These are phyloP conservation scores for Apteryx owenii DNA, from an alignment of 2,113 vertebrate species.

Conservation along the genomic window DNA sequence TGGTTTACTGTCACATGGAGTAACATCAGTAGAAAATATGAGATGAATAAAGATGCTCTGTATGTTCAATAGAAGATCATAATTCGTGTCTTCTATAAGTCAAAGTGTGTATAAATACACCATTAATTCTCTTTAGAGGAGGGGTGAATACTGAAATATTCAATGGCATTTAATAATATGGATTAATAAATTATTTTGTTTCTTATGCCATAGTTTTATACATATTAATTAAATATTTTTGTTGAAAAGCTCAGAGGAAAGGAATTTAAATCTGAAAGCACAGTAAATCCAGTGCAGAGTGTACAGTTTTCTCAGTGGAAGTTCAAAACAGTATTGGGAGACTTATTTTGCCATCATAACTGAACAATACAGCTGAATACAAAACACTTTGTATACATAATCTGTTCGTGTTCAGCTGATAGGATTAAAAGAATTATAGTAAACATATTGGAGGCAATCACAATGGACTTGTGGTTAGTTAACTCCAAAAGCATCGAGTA, in stretches of 20 bases:
- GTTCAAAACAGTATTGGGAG: background rate
- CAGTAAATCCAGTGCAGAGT: background rate
- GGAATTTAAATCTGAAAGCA: background rate
- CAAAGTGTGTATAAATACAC: background rate
- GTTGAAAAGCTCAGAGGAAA: background rate
- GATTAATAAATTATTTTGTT: background rate
- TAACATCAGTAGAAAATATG: background rate
- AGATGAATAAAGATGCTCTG: background rate
- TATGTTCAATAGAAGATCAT: background rate
- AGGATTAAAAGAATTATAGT: background rate
- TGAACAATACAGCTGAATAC: background rate
- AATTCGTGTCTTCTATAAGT: background rate
- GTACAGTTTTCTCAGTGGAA: background rate
- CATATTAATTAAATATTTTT: background rate
- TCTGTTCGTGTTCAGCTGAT: background rate
- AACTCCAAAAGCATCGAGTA: background rate
- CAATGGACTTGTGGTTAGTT: background rate
- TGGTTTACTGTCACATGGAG: background rate
- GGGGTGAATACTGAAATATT: background rate
- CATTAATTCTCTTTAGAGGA: background rate
- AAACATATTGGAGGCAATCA: background rate
- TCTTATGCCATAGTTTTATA: background rate
- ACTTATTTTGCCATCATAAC: background rate
- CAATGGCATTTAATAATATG: background rate
- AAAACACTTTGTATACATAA: background rate